phyloP scores from a whole-genome alignment of 2,797 vertebrate genomes.

The Ficedula albicollis region DNA sequence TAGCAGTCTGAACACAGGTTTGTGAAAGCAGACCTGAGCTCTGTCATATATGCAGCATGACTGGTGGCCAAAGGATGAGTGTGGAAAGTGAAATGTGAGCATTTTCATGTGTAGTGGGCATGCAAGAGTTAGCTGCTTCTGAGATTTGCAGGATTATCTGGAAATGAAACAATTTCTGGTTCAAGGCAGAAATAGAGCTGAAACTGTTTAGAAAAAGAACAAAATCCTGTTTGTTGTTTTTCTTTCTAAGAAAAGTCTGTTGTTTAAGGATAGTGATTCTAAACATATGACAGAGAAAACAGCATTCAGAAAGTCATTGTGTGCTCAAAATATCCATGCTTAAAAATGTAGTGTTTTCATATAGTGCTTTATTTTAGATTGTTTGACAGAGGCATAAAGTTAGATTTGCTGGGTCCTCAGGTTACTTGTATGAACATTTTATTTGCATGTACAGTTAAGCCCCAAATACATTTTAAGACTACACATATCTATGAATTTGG shows the following conservation, averaged over 20 bases:
- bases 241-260: constrained; percentile 46
- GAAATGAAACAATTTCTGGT: not conserved
- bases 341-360: not conserved
- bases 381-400: not conserved
- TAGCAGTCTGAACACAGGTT: not conserved
- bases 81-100: not conserved
- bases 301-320: not conserved
- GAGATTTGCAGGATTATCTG: not conserved
- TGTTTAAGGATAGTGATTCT: constrained; percentile 35
- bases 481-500: not conserved
- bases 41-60: not conserved
- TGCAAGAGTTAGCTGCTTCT: not conserved
- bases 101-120: not conserved
- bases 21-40: not conserved
- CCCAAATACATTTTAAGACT: not conserved
- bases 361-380: not conserved
- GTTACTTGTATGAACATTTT: not conserved
- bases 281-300: constrained; percentile 34
- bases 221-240: constrained; percentile 18
- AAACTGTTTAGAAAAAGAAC: constrained; percentile 10
- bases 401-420: not conserved
- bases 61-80: not conserved
- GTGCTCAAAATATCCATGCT: constrained; percentile 5
- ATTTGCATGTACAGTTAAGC: not conserved
- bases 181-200: not conserved